Percentiles rank a stretch among this genome's conserved stretches.
Conservation (phyloP, 2,888 invertebrate species). For the Dromius quadrimaculatus region DNA sequence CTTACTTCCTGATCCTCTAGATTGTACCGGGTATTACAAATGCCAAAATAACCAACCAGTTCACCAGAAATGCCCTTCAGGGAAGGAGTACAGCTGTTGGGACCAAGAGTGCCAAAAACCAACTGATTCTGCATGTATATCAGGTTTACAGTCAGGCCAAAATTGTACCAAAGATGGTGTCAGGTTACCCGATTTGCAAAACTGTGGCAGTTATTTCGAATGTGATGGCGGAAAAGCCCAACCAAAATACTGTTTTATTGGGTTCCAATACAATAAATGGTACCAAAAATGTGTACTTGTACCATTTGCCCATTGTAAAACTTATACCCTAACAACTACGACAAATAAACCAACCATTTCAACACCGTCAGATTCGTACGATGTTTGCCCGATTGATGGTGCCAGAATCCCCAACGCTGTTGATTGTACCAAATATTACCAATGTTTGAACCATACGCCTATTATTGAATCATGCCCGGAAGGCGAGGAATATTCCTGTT, state of each 20-base stretch:
- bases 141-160: slow-evolving; percentile 2
- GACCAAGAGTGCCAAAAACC: slow-evolving; percentile 22
- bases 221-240: slow-evolving; percentile 26
- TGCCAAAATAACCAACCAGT: slow-evolving; percentile 14
- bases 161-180: slow-evolving; percentile 19
- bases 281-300: slow-evolving; percentile 17
- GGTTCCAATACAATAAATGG: slow-evolving; percentile 35
- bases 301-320: slow-evolving; percentile 13
- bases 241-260: slow-evolving; percentile 7
- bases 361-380: background rate
- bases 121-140: slow-evolving; percentile 31
- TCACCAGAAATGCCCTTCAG: slow-evolving; percentile 21
- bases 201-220: slow-evolving; percentile 32
- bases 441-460: slow-evolving; percentile 3
- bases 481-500: slow-evolving; percentile 23
- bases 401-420: background rate
- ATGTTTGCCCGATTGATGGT: slow-evolving; percentile 19
- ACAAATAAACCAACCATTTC: background rate
- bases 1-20: slow-evolving; percentile 19
- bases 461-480: background rate
- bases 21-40: slow-evolving; percentile 36
- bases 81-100: slow-evolving; percentile 43
- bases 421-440: slow-evolving; percentile 9
- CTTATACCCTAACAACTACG: background rate
- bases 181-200: slow-evolving; percentile 11